Evolutionary conservation across 2,797 vertebrate species (phyloP).

Genomic region (Anguilla marmorata): DNA sequence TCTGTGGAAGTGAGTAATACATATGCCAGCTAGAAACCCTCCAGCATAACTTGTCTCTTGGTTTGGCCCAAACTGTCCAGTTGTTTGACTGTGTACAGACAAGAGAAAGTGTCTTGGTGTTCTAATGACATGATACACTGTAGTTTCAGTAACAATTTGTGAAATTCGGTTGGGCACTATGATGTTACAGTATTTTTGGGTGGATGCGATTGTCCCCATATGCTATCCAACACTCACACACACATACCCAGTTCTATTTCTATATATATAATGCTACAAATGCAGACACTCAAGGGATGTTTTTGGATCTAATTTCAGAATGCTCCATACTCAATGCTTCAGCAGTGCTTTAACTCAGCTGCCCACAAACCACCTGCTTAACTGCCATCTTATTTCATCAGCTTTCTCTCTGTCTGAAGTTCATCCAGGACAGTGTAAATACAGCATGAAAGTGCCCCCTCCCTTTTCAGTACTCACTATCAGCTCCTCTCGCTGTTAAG

Average conservation of each 20-base stretch:
- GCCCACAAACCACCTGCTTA: neutral
- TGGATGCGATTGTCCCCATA: neutral
- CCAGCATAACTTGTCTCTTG: neutral
- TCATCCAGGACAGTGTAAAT: slow-evolving; percentile 1
- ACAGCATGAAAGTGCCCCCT: neutral
- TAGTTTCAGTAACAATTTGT: neutral
- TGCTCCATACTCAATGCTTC: neutral
- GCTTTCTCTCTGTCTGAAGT: neutral
- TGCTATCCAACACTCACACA: neutral
- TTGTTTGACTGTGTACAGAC: neutral
- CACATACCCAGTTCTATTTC: neutral
- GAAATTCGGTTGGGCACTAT: neutral
- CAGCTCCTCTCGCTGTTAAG: neutral
- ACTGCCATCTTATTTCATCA: neutral
- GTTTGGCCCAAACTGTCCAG: neutral
- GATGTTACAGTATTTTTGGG: neutral
- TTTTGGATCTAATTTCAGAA: neutral
- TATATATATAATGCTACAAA: neutral
- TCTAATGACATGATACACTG: neutral
- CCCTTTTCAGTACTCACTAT: neutral
- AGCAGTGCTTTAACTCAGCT: neutral
- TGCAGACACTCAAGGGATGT: neutral
- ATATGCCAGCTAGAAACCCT: neutral
- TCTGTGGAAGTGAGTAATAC: neutral
- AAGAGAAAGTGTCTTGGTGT: neutral